A percentile compares a stretch with the other conserved stretches of the same genome.
These are phyloP conservation scores for Denticeps clupeoides DNA, from an alignment of 2,797 vertebrate species.

Conservation along the genomic window DNA sequence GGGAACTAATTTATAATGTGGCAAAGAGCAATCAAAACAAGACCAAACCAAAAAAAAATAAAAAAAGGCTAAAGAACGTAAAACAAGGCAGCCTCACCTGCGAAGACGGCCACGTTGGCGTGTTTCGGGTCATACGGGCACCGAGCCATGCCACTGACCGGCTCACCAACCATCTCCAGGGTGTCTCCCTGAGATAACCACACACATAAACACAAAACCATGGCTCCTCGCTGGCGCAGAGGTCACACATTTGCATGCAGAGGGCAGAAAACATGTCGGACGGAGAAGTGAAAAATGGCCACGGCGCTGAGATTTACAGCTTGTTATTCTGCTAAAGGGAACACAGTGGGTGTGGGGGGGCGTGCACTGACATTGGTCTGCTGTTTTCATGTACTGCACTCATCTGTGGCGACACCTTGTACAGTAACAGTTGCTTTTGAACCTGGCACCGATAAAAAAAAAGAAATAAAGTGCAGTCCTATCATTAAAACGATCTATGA, in stretches of 20 bases:
- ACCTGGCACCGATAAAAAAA: slow-evolving; percentile 27
- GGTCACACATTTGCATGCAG: too few species aligned
- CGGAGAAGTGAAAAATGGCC: too few species aligned
- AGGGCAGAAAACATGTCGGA: too few species aligned
- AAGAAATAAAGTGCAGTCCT: slow-evolving; percentile 41
- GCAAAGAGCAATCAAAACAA: too few species aligned
- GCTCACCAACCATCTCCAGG: slow-evolving; percentile 76
- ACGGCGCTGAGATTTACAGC: too few species aligned
- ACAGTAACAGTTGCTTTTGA: slow-evolving; percentile 17
- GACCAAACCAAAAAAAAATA: background rate
- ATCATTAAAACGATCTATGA: slow-evolving; percentile 50
- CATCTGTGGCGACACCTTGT: too few species aligned
- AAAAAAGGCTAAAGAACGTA: background rate
- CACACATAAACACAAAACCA: background rate
- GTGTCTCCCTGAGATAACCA: slow-evolving; percentile 66
- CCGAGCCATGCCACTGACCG: slow-evolving; percentile 87
- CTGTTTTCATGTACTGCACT: too few species aligned
- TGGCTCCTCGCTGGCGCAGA: too few species aligned
- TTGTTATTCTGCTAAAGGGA: too few species aligned
- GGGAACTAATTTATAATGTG: too few species aligned
- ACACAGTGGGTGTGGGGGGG: too few species aligned
- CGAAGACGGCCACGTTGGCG: slow-evolving; percentile 85
- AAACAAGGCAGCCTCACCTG: slow-evolving; percentile 66
- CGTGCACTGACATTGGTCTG: too few species aligned
- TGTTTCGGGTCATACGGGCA: slow-evolving; percentile 93